Base-by-base conservation (phyloP, 2,797 vertebrate species). In the Chelonia mydas region DNA sequence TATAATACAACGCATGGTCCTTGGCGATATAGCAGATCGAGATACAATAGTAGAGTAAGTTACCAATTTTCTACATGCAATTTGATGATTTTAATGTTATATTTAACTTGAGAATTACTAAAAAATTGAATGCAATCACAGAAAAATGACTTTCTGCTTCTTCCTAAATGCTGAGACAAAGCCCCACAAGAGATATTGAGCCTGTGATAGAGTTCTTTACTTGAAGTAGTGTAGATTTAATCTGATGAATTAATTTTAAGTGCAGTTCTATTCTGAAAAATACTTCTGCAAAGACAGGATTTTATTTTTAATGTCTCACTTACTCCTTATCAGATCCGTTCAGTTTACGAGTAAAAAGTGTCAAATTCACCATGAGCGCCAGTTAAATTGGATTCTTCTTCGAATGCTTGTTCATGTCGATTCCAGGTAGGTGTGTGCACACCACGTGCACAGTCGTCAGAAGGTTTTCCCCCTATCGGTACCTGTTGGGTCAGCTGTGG, bases 1-100 rank as follows among this genome's bases (percentile, higher is more conserved):
- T 94, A 99, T 99, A 96, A 99, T 99, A 89, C 99, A 99, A 97
- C 99, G 99, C 93, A 99, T 99, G 99, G 99, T 99, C 88, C 99
- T 99, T 0, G 99, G 99, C 19, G 99, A 99, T 97, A 99, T 99
- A 0, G 99, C 99, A 0, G 99, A 99, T 91, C 97, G 99, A 5
- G 99, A 99, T 23, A 98, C 99, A 93, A 99, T 99, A 7, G 98
- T 99, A 0, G 99, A 99, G 99, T 99, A 98, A 97, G 99, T 98
- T 6, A 4, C 19, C 59, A 4, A 1, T 17, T 51, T 47, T 31
- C 80, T 53, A 41, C 61, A 68, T 41, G 11, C 83, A 72, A 21
- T 51, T 41, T 49, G 84, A 68, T 55, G 51, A 37, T 19, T 51
- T 76, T 95, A 47, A 59, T 4, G 0, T 2, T 76, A 15, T 27